Evolutionary conservation across 2,113 vertebrate genomes (phyloP), one percentile per base, ranked within the genome.

Genomic region (Apistogramma diplotaenia): DNA sequence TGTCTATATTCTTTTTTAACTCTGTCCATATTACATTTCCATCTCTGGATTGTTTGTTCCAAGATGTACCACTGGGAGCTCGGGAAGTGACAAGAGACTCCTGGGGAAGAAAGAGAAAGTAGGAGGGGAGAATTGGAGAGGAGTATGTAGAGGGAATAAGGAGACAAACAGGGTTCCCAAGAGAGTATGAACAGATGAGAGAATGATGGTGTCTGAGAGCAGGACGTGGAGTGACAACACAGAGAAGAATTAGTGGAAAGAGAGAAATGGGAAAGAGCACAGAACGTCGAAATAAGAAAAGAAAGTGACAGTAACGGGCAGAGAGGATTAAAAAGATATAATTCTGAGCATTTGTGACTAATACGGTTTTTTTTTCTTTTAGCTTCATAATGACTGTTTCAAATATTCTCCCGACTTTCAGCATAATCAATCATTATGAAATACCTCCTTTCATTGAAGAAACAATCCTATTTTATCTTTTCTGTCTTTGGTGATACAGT

Each of bases 51-150:
- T 91, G 76, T 92, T 93, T 93, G 82, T 89, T 89, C 74, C 82
- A 27, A 71, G 83, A 67, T 55, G 78, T 78, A 88, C 93, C 65
- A 49, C 59, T 78, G 93, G 87, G 92, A 93, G 62, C 78, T 51
- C 46, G 70, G 77, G 81, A 88, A 92, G 79, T 91, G 93, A 94
- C 93, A 92, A 91, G 83, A 79, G 88, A 84, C 87, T 91, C 89
- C 62, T 77, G 89, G 85, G 89, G 86, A 89, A 76, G 85, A 78
- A 86, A 84, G 81, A 83, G 33, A 89, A 84, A 60, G 82, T 65
- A 83, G 82, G 62, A 87, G 62, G 67, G 27, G 81, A 78, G 60
- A 70, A 81, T 31, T 72, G 78, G 59, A 77, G 72, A 78, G 73
- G 79, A 79, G 74, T 78, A 75, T 76, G 79, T 37, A 58, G 74